phyloP scores from a whole-genome alignment of 1,140 invertebrate species.

The Lethrus apterus region DNA sequence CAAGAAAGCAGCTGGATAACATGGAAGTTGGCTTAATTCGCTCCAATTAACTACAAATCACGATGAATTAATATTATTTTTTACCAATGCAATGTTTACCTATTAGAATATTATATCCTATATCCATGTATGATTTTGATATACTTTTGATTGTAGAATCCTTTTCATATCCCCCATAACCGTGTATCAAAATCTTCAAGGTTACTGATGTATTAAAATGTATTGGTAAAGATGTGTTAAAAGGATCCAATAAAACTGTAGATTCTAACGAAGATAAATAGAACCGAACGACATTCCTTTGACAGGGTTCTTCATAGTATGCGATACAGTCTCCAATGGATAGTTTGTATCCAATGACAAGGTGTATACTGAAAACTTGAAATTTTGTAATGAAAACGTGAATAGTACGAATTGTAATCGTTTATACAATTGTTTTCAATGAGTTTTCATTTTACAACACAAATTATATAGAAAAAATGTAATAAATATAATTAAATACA shows the following conservation, averaged over 20 bases:
- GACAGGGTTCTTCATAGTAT: slow-evolving; percentile 34
- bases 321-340: slow-evolving; percentile 31
- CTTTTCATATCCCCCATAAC: slow-evolving; percentile 33
- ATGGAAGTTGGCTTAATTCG: slow-evolving; percentile 40
- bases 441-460: too few species aligned
- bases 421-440: too few species aligned
- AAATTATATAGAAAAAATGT: too few species aligned
- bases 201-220: slow-evolving; percentile 16
- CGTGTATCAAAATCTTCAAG: slow-evolving; percentile 35
- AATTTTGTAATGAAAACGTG: too few species aligned
- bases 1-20: slow-evolving; percentile 45
- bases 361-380: not conserved
- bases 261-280: slow-evolving; percentile 19
- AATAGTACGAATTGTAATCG: too few species aligned
- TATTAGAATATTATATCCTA: slow-evolving; percentile 32
- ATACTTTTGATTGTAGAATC: slow-evolving; percentile 31
- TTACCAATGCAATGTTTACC: slow-evolving; percentile 19
- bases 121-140: slow-evolving; percentile 27
- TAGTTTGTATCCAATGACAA: not conserved
- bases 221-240: slow-evolving; percentile 15
- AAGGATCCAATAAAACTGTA: slow-evolving; percentile 25
- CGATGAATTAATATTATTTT: not conserved
- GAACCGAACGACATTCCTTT: slow-evolving; percentile 26
- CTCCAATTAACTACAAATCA: slow-evolving; percentile 45
- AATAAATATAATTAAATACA: too few species aligned